Percentiles rank a stretch among this genome's conserved stretches.
These are phyloP conservation scores for Glyphotaelius pellucidus DNA, from an alignment of 2,888 invertebrate species.

Conservation along the genomic window DNA sequence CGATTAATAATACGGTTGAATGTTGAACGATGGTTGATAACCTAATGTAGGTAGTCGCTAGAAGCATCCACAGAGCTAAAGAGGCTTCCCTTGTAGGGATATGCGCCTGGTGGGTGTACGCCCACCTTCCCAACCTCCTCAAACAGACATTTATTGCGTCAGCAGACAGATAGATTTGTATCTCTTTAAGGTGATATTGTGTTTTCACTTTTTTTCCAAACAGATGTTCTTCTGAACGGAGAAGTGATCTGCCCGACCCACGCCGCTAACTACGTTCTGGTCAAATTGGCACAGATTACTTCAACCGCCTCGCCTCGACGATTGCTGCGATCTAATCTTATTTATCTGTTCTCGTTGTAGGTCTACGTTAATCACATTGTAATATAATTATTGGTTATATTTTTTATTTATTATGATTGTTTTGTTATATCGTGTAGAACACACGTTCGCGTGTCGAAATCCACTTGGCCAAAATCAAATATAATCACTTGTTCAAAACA, in stretches of 20 bases:
- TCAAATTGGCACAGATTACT: slow-evolving; percentile 25
- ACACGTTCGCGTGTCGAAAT: neutral
- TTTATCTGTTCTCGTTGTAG: neutral
- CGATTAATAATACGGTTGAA: neutral
- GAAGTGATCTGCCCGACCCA: slow-evolving; percentile 17
- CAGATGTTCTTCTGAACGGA: slow-evolving; percentile 39
- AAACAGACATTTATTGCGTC: neutral
- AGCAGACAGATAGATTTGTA: slow-evolving; percentile 21
- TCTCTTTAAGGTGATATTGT: slow-evolving; percentile 44
- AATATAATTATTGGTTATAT: neutral
- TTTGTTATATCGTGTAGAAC: neutral
- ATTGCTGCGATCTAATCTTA: neutral
- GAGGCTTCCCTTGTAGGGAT: slow-evolving; percentile 32
- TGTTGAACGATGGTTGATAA: neutral
- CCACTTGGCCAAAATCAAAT: neutral
- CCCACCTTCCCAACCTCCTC: slow-evolving; percentile 6
- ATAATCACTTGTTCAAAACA: neutral
- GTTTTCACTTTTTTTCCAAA: slow-evolving; percentile 41
- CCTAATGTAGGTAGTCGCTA: slow-evolving; percentile 8
- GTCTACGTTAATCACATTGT: neutral
- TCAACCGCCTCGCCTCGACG: neutral
- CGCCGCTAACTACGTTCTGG: neutral
- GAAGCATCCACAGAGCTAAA: neutral
- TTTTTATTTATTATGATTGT: neutral
- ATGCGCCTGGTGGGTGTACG: neutral